Conservation (phyloP, 2,113 vertebrate genomes). For the Atractosteus spatula region DNA sequence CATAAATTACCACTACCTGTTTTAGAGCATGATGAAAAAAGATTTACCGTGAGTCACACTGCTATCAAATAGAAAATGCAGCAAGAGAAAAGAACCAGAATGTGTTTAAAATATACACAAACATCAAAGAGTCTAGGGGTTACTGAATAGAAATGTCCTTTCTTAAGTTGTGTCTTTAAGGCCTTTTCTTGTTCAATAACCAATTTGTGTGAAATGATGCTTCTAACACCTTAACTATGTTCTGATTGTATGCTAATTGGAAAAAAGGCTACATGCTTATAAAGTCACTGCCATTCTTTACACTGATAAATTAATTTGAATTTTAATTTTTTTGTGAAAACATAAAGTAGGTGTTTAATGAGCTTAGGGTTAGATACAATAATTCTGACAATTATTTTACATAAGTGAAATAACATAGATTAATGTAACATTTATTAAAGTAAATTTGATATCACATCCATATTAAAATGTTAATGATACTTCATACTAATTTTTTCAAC, state of each 20-base stretch:
- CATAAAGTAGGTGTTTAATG: too few relatives aligned
- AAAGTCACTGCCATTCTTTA: not conserved
- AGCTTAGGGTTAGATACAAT: too few relatives aligned
- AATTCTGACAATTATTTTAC: too few relatives aligned
- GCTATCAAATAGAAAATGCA: not conserved
- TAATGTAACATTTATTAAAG: too few relatives aligned
- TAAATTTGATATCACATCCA: too few relatives aligned
- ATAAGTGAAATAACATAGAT: too few relatives aligned
- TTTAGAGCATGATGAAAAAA: not conserved
- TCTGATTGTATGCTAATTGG: not conserved
- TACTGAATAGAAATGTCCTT: not conserved
- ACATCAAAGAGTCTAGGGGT: not conserved
- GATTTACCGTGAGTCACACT: not conserved
- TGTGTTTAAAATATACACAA: not conserved
- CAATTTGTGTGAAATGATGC: not conserved
- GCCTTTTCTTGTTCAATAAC: not conserved
- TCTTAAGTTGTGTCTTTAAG: not conserved
- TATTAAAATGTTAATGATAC: too few relatives aligned
- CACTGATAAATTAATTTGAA: not conserved
- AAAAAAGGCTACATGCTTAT: not conserved
- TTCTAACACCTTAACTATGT: not conserved
- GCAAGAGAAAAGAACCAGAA: not conserved
- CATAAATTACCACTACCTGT: not conserved
- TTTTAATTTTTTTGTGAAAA: too few relatives aligned
- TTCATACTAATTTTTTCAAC: too few relatives aligned